Percentiles rank a stretch among this genome's conserved stretches.
Conservation (phyloP, 2,888 invertebrate species). For the Ectemnius continuus region DNA sequence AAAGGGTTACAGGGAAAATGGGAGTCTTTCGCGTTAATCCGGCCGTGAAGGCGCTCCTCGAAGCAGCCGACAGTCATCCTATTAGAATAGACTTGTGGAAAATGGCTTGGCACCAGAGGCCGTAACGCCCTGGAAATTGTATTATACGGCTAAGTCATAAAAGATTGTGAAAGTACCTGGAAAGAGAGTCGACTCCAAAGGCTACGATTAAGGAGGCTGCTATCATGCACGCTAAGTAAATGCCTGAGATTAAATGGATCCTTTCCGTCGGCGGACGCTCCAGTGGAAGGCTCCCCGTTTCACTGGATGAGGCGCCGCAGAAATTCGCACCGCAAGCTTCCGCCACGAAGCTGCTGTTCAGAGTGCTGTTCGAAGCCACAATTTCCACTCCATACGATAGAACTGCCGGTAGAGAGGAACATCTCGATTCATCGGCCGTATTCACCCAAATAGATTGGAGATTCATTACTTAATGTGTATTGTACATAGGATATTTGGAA, state of each 20-base stretch:
- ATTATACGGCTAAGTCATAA: too few species aligned
- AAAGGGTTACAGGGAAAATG: too few species aligned
- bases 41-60: too few species aligned
- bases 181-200: constrained; percentile 89
- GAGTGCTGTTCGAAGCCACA: constrained; percentile 64
- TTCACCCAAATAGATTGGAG: neutral
- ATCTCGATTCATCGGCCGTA: neutral
- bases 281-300: constrained; percentile 83
- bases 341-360: constrained; percentile 78
- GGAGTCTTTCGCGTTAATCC: too few species aligned
- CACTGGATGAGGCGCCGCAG: constrained; percentile 81
- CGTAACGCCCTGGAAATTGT: too few species aligned
- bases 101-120: too few species aligned
- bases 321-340: constrained; percentile 87
- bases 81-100: too few species aligned
- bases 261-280: constrained; percentile 85
- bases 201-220: constrained; percentile 86
- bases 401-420: constrained; percentile 59
- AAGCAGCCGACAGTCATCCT: too few species aligned
- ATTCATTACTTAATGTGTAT: neutral
- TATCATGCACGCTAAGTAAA: constrained; percentile 89
- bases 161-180: constrained; percentile 80
- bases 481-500: neutral
- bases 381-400: constrained; percentile 71
- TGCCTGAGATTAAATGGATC: constrained; percentile 88